Percentiles rank a stretch among this genome's conserved stretches.
Evolutionary conservation across 2,888 invertebrate genomes (phyloP).

Genomic region (Thecocarcelia acutangulata): DNA sequence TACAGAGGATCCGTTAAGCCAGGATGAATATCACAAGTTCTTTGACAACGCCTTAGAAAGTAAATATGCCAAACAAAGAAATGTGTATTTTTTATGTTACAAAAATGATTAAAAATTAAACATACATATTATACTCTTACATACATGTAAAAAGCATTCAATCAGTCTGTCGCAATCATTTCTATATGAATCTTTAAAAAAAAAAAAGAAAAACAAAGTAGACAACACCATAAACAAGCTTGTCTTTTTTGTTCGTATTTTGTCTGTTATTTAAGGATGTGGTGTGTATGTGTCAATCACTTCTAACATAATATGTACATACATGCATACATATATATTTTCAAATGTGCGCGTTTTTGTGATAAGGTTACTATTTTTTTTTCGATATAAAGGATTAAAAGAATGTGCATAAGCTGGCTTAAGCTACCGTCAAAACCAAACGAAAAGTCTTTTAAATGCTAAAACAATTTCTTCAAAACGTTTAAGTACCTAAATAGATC

Average conservation of each 20-base stretch:
- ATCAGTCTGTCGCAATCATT: constrained; percentile 48
- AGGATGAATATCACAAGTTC: constrained; percentile 90
- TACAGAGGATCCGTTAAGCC: constrained; percentile 83
- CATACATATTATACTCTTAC: background rate
- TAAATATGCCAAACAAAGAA: constrained; percentile 81
- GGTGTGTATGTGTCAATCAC: constrained; percentile 7
- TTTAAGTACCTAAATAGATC: no score
- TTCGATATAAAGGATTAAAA: background rate
- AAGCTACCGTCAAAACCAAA: background rate
- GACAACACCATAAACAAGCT: constrained; percentile 39
- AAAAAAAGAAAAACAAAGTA: constrained; percentile 11
- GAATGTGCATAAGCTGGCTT: background rate
- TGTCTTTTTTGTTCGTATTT: constrained; percentile 28
- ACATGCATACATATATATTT: no score
- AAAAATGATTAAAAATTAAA: constrained; percentile 19
- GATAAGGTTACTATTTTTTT: constrained; percentile 2
- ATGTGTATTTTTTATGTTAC: constrained; percentile 25
- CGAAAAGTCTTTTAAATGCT: no score
- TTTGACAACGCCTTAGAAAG: constrained; percentile 91
- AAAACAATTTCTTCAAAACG: no score
- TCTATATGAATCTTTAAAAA: constrained; percentile 35
- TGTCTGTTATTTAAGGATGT: constrained; percentile 4
- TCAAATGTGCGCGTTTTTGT: background rate
- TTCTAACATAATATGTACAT: constrained; percentile 23
- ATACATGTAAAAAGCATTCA: constrained; percentile 50